Conservation (phyloP, 2,797 vertebrate species). For the Arnoldichthys spilopterus region DNA sequence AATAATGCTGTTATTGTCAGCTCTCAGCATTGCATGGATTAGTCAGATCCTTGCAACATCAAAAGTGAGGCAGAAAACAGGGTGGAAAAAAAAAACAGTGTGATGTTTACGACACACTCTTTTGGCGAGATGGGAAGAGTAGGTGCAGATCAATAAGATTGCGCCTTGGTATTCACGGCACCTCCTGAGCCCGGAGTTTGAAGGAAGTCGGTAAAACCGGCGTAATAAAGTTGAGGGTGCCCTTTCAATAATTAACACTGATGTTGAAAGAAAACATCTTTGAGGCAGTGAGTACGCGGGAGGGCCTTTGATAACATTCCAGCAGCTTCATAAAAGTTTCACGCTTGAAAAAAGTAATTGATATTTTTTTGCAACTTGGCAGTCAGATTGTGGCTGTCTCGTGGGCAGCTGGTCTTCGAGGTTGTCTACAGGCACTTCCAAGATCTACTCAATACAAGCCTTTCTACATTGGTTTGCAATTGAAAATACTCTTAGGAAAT, state of each 20-base stretch:
- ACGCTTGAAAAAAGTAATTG: constrained; percentile 72
- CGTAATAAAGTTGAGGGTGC: constrained; percentile 69
- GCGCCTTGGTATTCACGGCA: constrained; percentile 63
- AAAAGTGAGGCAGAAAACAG: constrained; percentile 33
- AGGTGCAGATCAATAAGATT: constrained; percentile 64
- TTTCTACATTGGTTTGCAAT: constrained; percentile 29
- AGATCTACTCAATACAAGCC: constrained; percentile 28
- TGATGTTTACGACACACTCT: constrained; percentile 56
- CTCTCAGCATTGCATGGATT: constrained; percentile 41
- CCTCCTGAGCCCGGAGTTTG: constrained; percentile 60
- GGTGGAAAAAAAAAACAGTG: constrained; percentile 48
- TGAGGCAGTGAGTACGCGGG: constrained; percentile 64
- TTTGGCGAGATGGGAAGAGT: constrained; percentile 38
- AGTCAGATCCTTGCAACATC: constrained; percentile 46
- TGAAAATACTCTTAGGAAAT: constrained; percentile 38
- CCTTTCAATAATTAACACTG: constrained; percentile 75
- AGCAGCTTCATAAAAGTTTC: constrained; percentile 79
- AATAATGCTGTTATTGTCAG: constrained; percentile 47
- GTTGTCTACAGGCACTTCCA: constrained; percentile 36
- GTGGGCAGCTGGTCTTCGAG: constrained; percentile 65
- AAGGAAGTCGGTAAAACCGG: constrained; percentile 69
- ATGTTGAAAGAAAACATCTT: constrained; percentile 73
- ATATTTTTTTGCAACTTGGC: constrained; percentile 75
- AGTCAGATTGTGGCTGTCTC: constrained; percentile 67
- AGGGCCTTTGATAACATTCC: constrained; percentile 74